These are phyloP conservation scores for Neodiprion fabricii DNA, from an alignment of 1,140 invertebrate genomes.

Conservation along the genomic window DNA sequence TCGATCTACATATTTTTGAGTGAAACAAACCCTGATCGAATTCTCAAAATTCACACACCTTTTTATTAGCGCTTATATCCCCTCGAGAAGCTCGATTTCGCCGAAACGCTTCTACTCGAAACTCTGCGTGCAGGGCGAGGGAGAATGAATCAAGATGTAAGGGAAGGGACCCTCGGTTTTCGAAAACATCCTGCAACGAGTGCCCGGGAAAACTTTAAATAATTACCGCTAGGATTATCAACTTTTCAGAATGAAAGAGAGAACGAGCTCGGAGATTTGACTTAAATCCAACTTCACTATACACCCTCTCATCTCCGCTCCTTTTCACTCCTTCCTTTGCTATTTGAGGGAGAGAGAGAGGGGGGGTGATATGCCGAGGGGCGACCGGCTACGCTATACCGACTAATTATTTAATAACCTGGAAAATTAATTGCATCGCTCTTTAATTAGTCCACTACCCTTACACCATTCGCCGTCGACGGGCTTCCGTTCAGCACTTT, in stretches of 20 bases:
- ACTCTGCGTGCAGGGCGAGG: too few species aligned
- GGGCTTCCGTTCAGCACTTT: background rate
- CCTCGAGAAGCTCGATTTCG: too few species aligned
- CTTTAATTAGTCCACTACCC: slow-evolving; percentile 39
- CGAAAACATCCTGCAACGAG: too few species aligned
- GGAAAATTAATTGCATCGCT: slow-evolving; percentile 48
- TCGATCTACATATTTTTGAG: too few species aligned
- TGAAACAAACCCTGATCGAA: too few species aligned
- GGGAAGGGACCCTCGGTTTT: too few species aligned
- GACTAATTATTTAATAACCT: slow-evolving; percentile 53
- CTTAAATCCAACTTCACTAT: slow-evolving; percentile 26
- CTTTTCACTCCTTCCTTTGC: background rate
- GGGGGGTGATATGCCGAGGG: slow-evolving; percentile 12
- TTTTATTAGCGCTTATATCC: too few species aligned
- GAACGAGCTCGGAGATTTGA: slow-evolving; percentile 23
- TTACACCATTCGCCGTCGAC: too few species aligned
- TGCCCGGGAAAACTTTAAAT: slow-evolving; percentile 38
- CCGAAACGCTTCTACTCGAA: too few species aligned
- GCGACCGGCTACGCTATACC: slow-evolving; percentile 31
- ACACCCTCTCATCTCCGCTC: background rate
- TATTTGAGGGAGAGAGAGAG: slow-evolving; percentile 10
- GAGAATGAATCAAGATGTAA: background rate
- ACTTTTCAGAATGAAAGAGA: slow-evolving; percentile 31
- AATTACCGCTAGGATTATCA: slow-evolving; percentile 44
- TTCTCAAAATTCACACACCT: too few species aligned